These are phyloP conservation scores for Tenebrio molitor DNA, from an alignment of 1,140 invertebrate genomes.

Conservation along the genomic window DNA sequence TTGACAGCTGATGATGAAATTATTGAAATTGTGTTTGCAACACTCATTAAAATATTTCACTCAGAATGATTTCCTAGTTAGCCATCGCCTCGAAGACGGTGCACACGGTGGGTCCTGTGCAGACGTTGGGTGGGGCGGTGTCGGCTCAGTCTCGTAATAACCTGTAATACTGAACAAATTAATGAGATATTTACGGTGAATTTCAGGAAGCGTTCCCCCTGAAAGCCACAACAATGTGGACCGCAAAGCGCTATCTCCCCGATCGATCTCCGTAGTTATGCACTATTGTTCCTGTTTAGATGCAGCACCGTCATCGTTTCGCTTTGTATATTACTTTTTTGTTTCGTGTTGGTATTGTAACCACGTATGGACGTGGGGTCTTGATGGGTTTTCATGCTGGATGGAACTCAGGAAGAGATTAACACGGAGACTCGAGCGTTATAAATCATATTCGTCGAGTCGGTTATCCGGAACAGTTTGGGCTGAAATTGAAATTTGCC, in stretches of 20 bases:
- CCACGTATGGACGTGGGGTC: slow-evolving; percentile 38
- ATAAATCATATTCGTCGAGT: slow-evolving; percentile 30
- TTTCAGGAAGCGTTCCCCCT: slow-evolving; percentile 37
- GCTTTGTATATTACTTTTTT: slow-evolving; percentile 39
- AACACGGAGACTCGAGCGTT: slow-evolving; percentile 20
- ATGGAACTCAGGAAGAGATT: slow-evolving; percentile 38
- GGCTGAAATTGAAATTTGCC: slow-evolving; percentile 35
- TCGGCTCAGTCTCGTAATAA: slow-evolving; percentile 19
- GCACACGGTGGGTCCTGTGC: too few species aligned
- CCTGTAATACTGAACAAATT: slow-evolving; percentile 13
- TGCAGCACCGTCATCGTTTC: slow-evolving; percentile 36
- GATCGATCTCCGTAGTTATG: slow-evolving; percentile 38
- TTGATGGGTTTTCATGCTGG: slow-evolving; percentile 39
- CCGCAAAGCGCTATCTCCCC: slow-evolving; percentile 15
- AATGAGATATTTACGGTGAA: slow-evolving; percentile 39
- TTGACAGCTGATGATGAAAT: too few species aligned
- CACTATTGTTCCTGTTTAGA: slow-evolving; percentile 37
- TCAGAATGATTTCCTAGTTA: too few species aligned
- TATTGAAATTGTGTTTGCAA: too few species aligned
- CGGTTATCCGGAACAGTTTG: slow-evolving; percentile 28
- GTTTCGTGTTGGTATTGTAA: slow-evolving; percentile 40
- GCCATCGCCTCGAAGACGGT: too few species aligned
- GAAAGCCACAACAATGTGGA: slow-evolving; percentile 34
- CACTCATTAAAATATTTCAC: too few species aligned
- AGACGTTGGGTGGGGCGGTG: too few species aligned